A percentile compares a stretch with the other conserved stretches of the same genome.
Conservation (phyloP, 2,113 vertebrate genomes). For the Prochilodus magdalenae region DNA sequence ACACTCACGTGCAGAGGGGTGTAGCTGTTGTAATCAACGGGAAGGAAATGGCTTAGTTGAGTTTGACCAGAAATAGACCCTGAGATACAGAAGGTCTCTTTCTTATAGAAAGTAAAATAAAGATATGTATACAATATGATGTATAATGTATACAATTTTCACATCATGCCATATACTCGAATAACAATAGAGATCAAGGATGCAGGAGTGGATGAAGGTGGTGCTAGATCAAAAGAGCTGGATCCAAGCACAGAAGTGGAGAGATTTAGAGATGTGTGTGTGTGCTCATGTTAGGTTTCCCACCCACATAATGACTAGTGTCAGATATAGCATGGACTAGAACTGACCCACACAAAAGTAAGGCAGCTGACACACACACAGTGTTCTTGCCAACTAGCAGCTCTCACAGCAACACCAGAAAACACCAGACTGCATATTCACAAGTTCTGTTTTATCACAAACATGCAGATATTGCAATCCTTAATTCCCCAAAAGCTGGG, state of each 20-base stretch:
- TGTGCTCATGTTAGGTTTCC: neutral
- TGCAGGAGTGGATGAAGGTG: neutral
- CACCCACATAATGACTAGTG: slow-evolving; percentile 57
- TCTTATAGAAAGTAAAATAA: too few species aligned
- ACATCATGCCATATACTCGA: neutral
- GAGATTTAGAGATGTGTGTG: neutral
- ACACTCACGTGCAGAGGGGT: neutral
- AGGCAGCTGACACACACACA: neutral
- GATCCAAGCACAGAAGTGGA: neutral
- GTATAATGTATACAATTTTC: too few species aligned
- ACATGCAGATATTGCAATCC: too few species aligned
- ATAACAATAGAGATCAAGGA: neutral
- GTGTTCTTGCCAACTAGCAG: slow-evolving; percentile 15
- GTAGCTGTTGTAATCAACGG: neutral
- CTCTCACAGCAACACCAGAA: slow-evolving; percentile 25
- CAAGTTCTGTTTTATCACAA: neutral
- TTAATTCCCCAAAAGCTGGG: too few species aligned
- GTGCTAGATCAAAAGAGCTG: neutral
- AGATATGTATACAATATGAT: too few species aligned
- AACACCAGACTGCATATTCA: neutral
- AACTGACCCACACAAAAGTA: slow-evolving; percentile 44
- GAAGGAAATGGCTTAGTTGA: too few species aligned
- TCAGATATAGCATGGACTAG: slow-evolving; percentile 52
- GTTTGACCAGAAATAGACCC: too few species aligned
- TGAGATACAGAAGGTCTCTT: too few species aligned